Evolutionary conservation across 2,113 vertebrate genomes (phyloP).

Genomic region (Thymallus thymallus): DNA sequence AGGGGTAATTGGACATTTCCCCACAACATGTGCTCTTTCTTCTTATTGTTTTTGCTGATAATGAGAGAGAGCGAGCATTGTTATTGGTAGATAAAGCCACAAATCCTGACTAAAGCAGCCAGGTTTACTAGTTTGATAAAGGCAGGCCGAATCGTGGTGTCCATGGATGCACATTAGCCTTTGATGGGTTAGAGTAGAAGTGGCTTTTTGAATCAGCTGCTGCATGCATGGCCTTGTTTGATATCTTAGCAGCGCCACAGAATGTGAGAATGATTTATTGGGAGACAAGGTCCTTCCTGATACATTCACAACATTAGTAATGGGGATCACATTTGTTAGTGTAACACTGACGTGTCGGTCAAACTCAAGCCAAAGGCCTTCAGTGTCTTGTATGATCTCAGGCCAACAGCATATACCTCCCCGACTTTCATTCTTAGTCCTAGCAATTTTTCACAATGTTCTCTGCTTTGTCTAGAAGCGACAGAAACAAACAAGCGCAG

Average conservation of each 20-base stretch:
- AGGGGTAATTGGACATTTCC: constrained; percentile 9
- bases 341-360: constrained; percentile 53
- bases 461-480: constrained; percentile 36
- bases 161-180: constrained; percentile 38
- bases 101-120: constrained; percentile 25
- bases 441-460: constrained; percentile 27
- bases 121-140: constrained; percentile 37
- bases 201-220: no score
- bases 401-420: constrained; percentile 38
- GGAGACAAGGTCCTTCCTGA: background rate
- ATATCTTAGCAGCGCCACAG: constrained; percentile 45
- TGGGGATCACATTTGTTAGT: constrained; percentile 50
- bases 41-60: constrained; percentile 11
- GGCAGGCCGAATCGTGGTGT: constrained; percentile 30
- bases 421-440: constrained; percentile 35
- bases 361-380: constrained; percentile 42
- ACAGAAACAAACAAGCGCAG: constrained; percentile 16
- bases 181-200: constrained; percentile 47
- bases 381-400: constrained; percentile 42
- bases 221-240: constrained; percentile 33
- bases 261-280: constrained; percentile 38
- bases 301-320: constrained; percentile 1
- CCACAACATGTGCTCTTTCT: constrained; percentile 3
- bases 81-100: constrained; percentile 17
- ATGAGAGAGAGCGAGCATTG: constrained; percentile 5